Conservation (phyloP, 2,888 invertebrate species). For the Poecilus cupreus region DNA sequence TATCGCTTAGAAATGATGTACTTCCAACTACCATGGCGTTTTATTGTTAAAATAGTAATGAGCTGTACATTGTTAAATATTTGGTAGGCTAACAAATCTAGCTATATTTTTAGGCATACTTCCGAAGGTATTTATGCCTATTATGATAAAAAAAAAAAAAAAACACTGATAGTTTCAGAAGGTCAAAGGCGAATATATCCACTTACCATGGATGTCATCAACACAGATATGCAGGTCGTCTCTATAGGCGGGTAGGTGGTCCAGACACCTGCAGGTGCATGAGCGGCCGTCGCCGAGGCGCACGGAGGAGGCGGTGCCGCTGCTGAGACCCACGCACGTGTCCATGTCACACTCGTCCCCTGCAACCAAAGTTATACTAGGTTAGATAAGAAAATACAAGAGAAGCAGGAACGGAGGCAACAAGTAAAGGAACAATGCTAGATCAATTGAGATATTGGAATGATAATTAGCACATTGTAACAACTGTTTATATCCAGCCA, state of each 20-base stretch:
- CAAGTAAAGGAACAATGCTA: neutral
- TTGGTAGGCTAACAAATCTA: too few species aligned
- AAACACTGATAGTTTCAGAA: too few species aligned
- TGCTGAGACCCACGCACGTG: slow-evolving; percentile 80
- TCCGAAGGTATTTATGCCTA: too few species aligned
- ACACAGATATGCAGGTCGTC: slow-evolving; percentile 91
- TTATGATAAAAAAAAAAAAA: too few species aligned
- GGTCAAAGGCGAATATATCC: too few species aligned
- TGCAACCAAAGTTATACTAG: slow-evolving; percentile 65
- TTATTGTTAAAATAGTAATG: too few species aligned
- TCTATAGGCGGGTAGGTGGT: slow-evolving; percentile 85
- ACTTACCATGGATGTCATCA: slow-evolving; percentile 88
- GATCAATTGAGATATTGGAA: neutral
- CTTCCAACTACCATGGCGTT: too few species aligned
- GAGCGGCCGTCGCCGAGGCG: slow-evolving; percentile 72
- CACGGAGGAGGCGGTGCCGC: slow-evolving; percentile 77
- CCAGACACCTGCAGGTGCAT: slow-evolving; percentile 87
- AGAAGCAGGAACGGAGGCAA: neutral
- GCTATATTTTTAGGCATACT: too few species aligned
- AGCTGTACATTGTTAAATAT: too few species aligned
- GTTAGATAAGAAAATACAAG: neutral
- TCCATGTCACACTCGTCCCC: slow-evolving; percentile 77
- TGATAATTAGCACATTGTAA: too few species aligned
- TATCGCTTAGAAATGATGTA: too few species aligned
- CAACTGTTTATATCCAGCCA: too few species aligned